phyloP scores from a whole-genome alignment of 2,888 invertebrate species.

The Nomada ruficornis region DNA sequence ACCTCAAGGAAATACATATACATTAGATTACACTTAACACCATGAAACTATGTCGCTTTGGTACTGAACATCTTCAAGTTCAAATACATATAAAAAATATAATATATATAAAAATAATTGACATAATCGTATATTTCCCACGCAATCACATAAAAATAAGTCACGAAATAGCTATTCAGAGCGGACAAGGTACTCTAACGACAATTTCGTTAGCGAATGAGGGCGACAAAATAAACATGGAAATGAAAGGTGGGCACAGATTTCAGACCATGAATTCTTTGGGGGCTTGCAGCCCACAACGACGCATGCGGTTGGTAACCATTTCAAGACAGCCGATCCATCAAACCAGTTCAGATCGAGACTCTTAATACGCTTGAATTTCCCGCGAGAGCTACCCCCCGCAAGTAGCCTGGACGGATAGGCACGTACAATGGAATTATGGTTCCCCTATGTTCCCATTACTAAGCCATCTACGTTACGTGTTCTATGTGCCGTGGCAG shows the following conservation, averaged over 20 bases:
- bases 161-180: no score
- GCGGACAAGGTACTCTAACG: no score
- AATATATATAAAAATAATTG: no score
- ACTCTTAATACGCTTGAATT: slow-evolving; percentile 76
- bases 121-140: no score
- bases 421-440: slow-evolving; percentile 79
- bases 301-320: slow-evolving; percentile 43
- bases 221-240: not conserved
- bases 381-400: slow-evolving; percentile 71
- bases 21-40: no score
- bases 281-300: slow-evolving; percentile 20
- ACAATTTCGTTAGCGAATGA: no score
- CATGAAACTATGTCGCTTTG: no score
- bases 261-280: not conserved
- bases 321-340: slow-evolving; percentile 72
- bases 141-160: no score
- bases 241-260: not conserved
- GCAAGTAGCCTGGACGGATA: slow-evolving; percentile 66
- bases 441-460: slow-evolving; percentile 79
- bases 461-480: slow-evolving; percentile 71
- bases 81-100: no score
- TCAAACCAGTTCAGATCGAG: slow-evolving; percentile 62
- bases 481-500: slow-evolving; percentile 31
- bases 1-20: no score
- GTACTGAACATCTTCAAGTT: no score